A percentile compares a stretch with the other conserved stretches of the same genome.
Conservation (phyloP, 1,140 invertebrate species). For the Cherax destructor region DNA sequence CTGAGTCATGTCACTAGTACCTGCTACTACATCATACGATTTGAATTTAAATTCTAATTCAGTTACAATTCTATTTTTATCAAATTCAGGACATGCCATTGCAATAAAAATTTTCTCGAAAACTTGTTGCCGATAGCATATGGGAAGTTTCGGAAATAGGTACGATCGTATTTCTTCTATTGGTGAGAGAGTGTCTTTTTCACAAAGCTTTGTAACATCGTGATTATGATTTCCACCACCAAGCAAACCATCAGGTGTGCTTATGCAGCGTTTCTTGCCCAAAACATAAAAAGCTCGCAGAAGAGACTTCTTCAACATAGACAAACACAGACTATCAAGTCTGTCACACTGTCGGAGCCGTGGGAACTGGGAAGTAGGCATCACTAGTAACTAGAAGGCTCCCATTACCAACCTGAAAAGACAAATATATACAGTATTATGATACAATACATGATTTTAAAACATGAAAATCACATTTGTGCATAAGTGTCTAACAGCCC, state of each 20-base stretch:
- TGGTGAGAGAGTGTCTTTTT: background rate
- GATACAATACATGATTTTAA: too few relatives aligned
- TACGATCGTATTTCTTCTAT: background rate
- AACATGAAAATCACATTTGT: too few relatives aligned
- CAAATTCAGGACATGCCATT: background rate
- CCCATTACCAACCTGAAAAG: background rate
- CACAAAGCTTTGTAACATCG: background rate
- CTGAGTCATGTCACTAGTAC: constrained; percentile 1
- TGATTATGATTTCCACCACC: background rate
- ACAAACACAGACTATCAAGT: background rate
- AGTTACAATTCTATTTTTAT: background rate
- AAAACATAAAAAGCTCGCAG: background rate
- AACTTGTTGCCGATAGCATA: background rate
- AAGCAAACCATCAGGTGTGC: background rate
- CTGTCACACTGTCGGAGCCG: background rate
- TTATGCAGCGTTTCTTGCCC: background rate
- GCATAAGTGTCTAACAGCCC: too few relatives aligned
- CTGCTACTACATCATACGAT: constrained; percentile 2
- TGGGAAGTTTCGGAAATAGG: background rate
- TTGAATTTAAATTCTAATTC: constrained; percentile 21
- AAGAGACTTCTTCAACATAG: background rate
- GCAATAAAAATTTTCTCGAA: background rate
- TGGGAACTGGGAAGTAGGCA: background rate
- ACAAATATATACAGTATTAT: background rate
- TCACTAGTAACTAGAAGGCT: background rate